A percentile compares a stretch with the other conserved stretches of the same genome.
Conservation (phyloP, 2,797 vertebrate genomes). For the Hemitrygon akajei region DNA sequence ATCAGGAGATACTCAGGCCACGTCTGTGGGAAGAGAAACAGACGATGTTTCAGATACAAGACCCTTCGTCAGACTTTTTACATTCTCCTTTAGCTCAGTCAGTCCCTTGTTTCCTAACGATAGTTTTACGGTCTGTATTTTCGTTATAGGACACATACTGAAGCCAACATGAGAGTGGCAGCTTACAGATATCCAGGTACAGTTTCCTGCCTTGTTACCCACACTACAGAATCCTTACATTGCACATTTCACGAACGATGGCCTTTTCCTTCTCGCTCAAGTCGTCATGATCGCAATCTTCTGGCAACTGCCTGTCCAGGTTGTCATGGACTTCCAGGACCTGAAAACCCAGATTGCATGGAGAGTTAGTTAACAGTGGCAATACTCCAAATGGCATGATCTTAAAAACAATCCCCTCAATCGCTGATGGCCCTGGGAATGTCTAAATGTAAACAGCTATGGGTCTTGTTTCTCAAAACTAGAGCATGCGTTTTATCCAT, state of each 20-base stretch:
- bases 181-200: not conserved
- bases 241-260: conserved; percentile 96
- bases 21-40: too few species aligned
- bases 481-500: not conserved
- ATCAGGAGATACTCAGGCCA: too few species aligned
- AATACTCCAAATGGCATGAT: not conserved
- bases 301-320: conserved; percentile 81
- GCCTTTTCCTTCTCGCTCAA: conserved; percentile 97
- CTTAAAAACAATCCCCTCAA: not conserved
- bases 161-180: not conserved
- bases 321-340: conserved; percentile 95
- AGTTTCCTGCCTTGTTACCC: not conserved
- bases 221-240: conserved; percentile 62
- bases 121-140: not conserved
- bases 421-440: not conserved
- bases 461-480: not conserved
- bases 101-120: too few species aligned
- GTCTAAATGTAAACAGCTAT: not conserved
- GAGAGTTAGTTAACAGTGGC: not conserved
- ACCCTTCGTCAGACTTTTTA: too few species aligned
- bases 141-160: not conserved
- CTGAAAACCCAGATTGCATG: conserved; percentile 50
- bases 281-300: conserved; percentile 79
- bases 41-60: too few species aligned
- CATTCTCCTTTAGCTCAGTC: too few species aligned